Evolutionary conservation across 2,888 invertebrate genomes (phyloP), one percentile per base, ranked within the genome.

Genomic region (Mechanitis mazaeus): DNA sequence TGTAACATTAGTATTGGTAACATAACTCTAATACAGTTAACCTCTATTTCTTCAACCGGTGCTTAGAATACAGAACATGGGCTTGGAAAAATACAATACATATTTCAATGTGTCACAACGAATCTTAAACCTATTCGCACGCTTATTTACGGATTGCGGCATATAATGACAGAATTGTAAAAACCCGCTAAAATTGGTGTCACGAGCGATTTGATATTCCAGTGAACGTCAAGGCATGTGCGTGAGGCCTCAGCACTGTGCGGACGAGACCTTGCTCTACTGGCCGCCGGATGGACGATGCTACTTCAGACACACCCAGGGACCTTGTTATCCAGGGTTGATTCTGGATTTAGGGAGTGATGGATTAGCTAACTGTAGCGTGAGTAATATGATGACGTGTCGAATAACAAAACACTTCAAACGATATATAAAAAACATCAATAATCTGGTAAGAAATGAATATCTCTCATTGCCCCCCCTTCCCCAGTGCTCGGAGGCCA

Each of bases 211-310:
- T 65, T 59, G 54, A 57, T 61, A 64, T 68, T 66, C 58, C 63
- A 67, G 66, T 28, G 89, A 91, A 72, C 93, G 94, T 33, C 94
- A 94, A 91, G 96, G 96, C 54, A 92, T 91, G 73, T 96, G 96
- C 78, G 92, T 93, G 73, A 90, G 92, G 54, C 92, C 94, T 0
- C 92, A 92, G 74, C 82, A 88, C 7, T 96, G 96, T 70, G 84
- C 91, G 0, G 92, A 92, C 60, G 90, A 91, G 58, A 92, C 92
- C 67, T 91, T 94, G 81, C 79, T 95, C 55, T 95, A 92, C 80
- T 96, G 95, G 95, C 95, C 96, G 0, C 91, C 91, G 58, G 94
- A 94, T 69, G 93, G 92, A 42, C 93, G 93, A 69, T 96, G 96
- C 80, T 95, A 96, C 84, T 91, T 92, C 66, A 87, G 91, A 65